Evolutionary conservation across 1,140 invertebrate genomes (phyloP).

Genomic region (Zaprionus ornatus): DNA sequence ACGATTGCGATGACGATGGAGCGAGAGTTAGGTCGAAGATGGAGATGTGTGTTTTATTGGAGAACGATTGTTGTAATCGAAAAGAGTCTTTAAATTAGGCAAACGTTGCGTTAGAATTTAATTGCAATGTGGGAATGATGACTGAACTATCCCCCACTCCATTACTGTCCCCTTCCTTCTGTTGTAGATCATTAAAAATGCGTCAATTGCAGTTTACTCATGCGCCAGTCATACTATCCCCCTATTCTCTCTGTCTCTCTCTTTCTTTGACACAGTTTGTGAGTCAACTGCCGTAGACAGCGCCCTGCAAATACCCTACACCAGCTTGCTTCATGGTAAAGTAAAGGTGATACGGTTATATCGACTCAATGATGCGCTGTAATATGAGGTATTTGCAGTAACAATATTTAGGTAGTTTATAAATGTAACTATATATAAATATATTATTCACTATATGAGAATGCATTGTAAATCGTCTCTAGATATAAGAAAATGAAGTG

Average conservation of each 20-base stretch:
- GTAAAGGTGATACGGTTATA: background rate
- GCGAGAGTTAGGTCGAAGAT: background rate
- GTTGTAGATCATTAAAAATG: slow-evolving; percentile 34
- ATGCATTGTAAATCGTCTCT: background rate
- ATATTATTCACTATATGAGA: background rate
- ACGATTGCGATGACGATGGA: background rate
- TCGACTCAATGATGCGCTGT: background rate
- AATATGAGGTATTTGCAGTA: too few relatives aligned
- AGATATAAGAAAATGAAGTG: background rate
- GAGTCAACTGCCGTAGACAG: background rate
- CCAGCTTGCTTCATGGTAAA: background rate
- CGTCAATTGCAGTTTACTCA: slow-evolving; percentile 6
- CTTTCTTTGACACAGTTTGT: background rate
- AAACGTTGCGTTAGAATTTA: slow-evolving; percentile 22
- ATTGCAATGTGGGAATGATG: slow-evolving; percentile 15
- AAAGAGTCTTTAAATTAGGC: background rate
- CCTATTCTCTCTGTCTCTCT: background rate
- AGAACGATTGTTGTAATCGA: slow-evolving; percentile 13
- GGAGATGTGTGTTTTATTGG: background rate
- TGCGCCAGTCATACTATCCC: background rate
- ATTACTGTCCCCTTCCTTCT: background rate
- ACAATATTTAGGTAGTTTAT: too few relatives aligned
- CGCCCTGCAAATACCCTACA: background rate
- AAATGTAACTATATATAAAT: too few relatives aligned
- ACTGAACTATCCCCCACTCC: background rate